Conservation (phyloP, 2,113 vertebrate genomes). For the Ochotona curzoniae region DNA sequence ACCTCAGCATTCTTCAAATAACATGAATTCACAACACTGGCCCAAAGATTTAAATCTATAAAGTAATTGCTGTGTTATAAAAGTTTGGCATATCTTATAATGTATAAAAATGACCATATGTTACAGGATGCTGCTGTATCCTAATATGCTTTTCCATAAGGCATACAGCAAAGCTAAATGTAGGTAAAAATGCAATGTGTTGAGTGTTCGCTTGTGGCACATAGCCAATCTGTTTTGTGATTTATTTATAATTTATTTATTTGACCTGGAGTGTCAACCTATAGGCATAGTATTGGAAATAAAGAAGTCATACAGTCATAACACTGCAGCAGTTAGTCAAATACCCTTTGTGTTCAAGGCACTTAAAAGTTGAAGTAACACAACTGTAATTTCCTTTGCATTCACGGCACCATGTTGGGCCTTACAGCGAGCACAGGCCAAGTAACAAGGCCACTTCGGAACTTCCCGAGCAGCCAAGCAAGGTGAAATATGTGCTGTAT, state of each 20-base stretch:
- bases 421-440: neutral
- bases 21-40: neutral
- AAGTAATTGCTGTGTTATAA: conserved; percentile 54
- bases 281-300: neutral
- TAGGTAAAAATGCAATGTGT: neutral
- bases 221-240: neutral
- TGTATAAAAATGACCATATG: neutral
- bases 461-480: neutral
- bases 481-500: neutral
- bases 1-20: conserved; percentile 53
- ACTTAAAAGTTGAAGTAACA: conserved; percentile 43
- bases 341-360: neutral
- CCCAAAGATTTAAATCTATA: conserved; percentile 31
- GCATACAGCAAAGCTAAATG: neutral
- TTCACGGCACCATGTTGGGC: neutral
- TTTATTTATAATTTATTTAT: neutral
- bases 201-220: neutral
- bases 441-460: conserved; percentile 7
- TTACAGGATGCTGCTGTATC: neutral
- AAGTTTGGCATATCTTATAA: conserved; percentile 8
- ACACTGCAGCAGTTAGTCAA: neutral
- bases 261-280: neutral
- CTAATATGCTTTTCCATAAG: conserved; percentile 8
- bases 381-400: conserved; percentile 14
- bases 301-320: neutral